Conservation (phyloP, 2,888 invertebrate species). For the Mythimna loreyi region DNA sequence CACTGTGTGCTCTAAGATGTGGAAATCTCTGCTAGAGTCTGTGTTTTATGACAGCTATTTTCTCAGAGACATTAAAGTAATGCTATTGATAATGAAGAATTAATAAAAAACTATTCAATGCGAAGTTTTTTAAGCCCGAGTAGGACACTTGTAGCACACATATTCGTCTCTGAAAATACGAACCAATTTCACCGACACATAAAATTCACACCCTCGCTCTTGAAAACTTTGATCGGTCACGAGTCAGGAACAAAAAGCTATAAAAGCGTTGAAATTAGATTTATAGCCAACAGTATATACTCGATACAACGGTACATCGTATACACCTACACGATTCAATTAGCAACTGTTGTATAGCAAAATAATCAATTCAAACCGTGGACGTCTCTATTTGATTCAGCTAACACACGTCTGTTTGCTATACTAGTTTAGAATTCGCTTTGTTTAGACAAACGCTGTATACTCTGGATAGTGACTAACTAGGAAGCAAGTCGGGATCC, state of each 20-base stretch:
- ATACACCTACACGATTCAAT: slow-evolving; percentile 69
- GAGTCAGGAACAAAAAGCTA: slow-evolving; percentile 55
- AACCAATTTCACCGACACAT: slow-evolving; percentile 17
- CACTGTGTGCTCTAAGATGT: neutral
- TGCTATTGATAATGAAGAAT: no score
- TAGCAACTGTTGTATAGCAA: slow-evolving; percentile 66
- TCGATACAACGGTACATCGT: slow-evolving; percentile 30
- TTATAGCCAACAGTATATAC: slow-evolving; percentile 52
- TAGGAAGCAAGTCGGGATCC: slow-evolving; percentile 28
- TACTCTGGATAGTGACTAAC: slow-evolving; percentile 32
- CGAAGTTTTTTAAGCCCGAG: neutral
- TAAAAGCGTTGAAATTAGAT: slow-evolving; percentile 73
- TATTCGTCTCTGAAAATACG: neutral
- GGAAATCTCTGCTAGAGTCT: neutral
- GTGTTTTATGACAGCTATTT: neutral
- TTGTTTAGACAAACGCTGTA: slow-evolving; percentile 56
- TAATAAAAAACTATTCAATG: no score
- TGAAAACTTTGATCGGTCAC: slow-evolving; percentile 31
- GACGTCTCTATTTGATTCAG: slow-evolving; percentile 62
- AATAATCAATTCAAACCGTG: slow-evolving; percentile 64
- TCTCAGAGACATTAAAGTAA: neutral
- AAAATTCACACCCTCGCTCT: slow-evolving; percentile 24
- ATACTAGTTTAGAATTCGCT: slow-evolving; percentile 67
- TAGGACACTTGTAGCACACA: neutral
- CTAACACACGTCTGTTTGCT: slow-evolving; percentile 57